These are phyloP conservation scores for Eurytoma californica DNA, from an alignment of 2,888 invertebrate genomes.

Conservation along the genomic window DNA sequence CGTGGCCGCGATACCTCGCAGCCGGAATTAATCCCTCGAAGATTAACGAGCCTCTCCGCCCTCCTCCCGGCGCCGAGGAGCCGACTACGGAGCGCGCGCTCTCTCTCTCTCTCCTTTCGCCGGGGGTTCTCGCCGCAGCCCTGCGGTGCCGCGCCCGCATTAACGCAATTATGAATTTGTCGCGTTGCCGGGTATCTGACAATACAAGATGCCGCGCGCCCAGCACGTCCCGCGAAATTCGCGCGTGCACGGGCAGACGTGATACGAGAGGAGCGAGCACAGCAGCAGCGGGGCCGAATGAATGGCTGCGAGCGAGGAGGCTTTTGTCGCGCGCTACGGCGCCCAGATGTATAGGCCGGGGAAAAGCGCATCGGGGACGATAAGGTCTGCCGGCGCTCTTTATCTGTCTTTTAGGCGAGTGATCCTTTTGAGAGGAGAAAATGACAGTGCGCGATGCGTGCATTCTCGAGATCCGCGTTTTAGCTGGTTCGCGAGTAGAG, in stretches of 20 bases:
- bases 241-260: not conserved
- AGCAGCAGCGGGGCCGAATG: not conserved
- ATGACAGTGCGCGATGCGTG: too few relatives aligned
- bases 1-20: slow-evolving; percentile 65
- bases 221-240: slow-evolving; percentile 3
- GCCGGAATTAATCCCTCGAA: slow-evolving; percentile 68
- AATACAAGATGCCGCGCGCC: slow-evolving; percentile 73
- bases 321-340: slow-evolving; percentile 24
- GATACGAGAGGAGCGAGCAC: not conserved
- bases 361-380: slow-evolving; percentile 28
- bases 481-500: too few relatives aligned
- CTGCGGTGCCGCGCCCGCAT: slow-evolving; percentile 62
- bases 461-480: too few relatives aligned
- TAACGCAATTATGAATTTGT: slow-evolving; percentile 75
- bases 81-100: slow-evolving; percentile 68
- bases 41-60: slow-evolving; percentile 68
- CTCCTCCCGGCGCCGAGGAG: slow-evolving; percentile 15
- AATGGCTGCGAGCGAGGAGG: slow-evolving; percentile 22
- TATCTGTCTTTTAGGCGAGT: not conserved
- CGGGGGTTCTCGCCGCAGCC: slow-evolving; percentile 33
- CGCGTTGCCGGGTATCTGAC: slow-evolving; percentile 70
- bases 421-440: not conserved
- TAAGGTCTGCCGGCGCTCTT: slow-evolving; percentile 13
- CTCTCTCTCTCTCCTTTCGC: slow-evolving; percentile 49
- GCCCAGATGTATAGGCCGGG: slow-evolving; percentile 3